phyloP scores from a whole-genome alignment of 1,140 invertebrate species.

The Drosophila parvula region DNA sequence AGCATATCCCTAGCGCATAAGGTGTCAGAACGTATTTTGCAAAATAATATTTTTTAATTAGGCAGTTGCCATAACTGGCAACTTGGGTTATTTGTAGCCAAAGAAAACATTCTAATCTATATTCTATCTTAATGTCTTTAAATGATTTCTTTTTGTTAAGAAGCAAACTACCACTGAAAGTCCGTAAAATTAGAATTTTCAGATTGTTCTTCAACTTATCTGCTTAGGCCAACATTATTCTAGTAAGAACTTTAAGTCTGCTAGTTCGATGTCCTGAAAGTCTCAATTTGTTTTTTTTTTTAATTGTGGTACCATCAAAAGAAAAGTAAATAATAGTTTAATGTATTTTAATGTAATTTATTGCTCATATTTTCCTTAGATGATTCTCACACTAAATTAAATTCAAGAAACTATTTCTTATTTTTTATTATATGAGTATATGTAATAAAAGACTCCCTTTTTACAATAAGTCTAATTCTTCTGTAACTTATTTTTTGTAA shows the following conservation, averaged over 20 bases:
- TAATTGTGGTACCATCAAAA: neutral
- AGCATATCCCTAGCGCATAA: neutral
- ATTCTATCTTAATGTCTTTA: no score
- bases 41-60: constrained; percentile 73
- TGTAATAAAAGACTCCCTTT: neutral
- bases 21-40: constrained; percentile 13
- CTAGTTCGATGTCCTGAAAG: no score
- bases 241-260: neutral
- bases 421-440: neutral
- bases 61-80: constrained; percentile 46
- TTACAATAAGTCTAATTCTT: neutral
- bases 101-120: neutral
- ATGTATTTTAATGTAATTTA: neutral
- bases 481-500: neutral
- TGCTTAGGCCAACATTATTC: neutral
- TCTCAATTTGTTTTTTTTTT: no score
- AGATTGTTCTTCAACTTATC: no score
- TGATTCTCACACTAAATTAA: no score
- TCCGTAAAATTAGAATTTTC: no score
- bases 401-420: neutral
- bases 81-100: neutral
- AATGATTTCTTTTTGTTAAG: no score
- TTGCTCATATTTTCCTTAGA: no score
- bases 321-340: neutral
- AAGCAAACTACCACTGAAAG: no score